Conservation (phyloP, 2,113 vertebrate species). For the Otolemur garnettii region DNA sequence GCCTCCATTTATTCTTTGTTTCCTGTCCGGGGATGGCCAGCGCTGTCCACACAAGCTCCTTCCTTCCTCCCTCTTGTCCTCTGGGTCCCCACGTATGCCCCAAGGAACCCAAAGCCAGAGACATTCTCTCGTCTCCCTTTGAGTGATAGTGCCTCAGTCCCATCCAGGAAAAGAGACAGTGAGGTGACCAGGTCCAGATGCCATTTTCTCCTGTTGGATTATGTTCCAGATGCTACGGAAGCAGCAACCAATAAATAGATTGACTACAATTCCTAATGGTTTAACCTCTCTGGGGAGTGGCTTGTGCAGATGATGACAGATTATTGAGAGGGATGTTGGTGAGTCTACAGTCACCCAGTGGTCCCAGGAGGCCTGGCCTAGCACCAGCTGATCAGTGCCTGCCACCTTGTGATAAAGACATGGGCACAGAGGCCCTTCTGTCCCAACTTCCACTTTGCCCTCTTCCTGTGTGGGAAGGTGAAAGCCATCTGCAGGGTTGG, state of each 20-base stretch:
- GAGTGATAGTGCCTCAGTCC: neutral
- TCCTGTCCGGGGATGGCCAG: neutral
- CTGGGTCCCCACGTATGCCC: neutral
- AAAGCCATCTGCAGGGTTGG: neutral
- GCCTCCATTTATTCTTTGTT: neutral
- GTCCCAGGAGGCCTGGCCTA: neutral
- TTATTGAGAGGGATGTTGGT: neutral
- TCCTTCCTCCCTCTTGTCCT: neutral
- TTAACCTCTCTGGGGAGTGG: neutral
- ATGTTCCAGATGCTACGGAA: neutral
- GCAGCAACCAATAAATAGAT: neutral
- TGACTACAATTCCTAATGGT: neutral
- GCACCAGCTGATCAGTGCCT: neutral
- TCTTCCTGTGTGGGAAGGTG: neutral
- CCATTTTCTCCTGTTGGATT: neutral
- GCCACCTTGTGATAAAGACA: neutral
- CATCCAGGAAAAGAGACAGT: neutral
- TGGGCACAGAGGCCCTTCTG: neutral
- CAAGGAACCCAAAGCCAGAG: neutral
- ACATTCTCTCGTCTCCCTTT: neutral
- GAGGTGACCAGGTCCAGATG: neutral
- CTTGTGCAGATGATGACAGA: neutral
- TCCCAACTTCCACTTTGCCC: fast-evolving
- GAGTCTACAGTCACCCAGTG: neutral
- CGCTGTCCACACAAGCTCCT: neutral